Evolutionary conservation across 2,888 invertebrate genomes (phyloP), one percentile per base, ranked within the genome.

Genomic region (Troides oblongomaculatus): DNA sequence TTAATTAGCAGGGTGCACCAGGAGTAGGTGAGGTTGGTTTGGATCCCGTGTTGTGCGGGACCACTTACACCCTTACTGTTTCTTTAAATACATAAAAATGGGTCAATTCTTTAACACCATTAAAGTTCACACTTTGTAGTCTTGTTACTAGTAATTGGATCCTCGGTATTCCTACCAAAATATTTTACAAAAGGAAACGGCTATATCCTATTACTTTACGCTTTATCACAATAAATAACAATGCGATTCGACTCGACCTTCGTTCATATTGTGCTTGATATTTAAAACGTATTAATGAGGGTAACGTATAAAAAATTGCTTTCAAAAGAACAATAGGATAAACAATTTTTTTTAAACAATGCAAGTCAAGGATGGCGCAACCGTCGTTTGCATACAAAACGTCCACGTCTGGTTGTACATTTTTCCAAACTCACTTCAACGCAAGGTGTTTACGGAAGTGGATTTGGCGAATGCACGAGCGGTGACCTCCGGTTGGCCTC

Each of bases 391-490:
- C 66, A 58, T 66, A 58, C 65, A 12, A 62, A 69, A 62, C 8
- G 57, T 62, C 23, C 46, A 17, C 56, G n/a, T 21, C 61, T 14
- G 12, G 57, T 10, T 10, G 23, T 61, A 70, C 73, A 75, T 78
- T 65, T 58, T 72, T 75, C 75, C 78, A 75, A 73, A 75, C 14
- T 46, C 71, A 71, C 57, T 63, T 70, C 71, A 77, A 73, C 73
- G 75, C 77, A 71, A 70, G 64, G 77, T 78, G 84, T 85, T 84
- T 85, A 84, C 84, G 85, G 85, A 85, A 85, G 80, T 71, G 77
- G 83, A 82, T 77, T 75, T 75, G 72, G 77, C 76, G 72, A 79
- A 80, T 79, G 79, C 78, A 79, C 76, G 73, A 21, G 59, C 60
- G 53, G 64, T 66, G 71, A 60, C 72, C 64, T 68, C 67, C 57